A percentile compares a stretch with the other conserved stretches of the same genome.
Evolutionary conservation across 2,888 invertebrate genomes (phyloP).

Genomic region (Drosophila neotestacea): DNA sequence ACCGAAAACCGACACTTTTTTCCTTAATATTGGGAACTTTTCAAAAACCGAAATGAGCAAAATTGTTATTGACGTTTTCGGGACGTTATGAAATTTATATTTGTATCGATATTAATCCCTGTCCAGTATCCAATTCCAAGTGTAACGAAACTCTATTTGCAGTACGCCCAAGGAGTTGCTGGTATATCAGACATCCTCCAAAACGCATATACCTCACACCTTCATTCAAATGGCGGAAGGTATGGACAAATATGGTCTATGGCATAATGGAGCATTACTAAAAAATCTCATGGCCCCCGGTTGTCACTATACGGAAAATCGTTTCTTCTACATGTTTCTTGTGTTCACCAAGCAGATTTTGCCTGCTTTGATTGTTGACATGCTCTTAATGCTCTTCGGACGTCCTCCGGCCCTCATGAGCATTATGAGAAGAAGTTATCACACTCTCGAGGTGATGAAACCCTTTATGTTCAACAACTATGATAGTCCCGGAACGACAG

Average conservation of each 20-base stretch:
- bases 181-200: conserved; percentile 67
- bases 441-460: conserved; percentile 65
- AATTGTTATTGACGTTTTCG: too few relatives aligned
- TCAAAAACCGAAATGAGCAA: too few relatives aligned
- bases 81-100: too few relatives aligned
- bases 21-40: too few relatives aligned
- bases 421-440: conserved; percentile 61
- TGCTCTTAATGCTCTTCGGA: conserved; percentile 55
- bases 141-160: background rate
- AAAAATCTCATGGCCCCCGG: conserved; percentile 64
- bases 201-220: conserved; percentile 50
- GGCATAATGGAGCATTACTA: conserved; percentile 57
- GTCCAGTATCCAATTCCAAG: too few relatives aligned
- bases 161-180: conserved; percentile 53
- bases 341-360: conserved; percentile 71
- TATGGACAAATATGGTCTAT: conserved; percentile 53
- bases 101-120: background rate
- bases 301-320: conserved; percentile 60
- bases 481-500: conserved; percentile 62
- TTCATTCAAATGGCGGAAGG: conserved; percentile 55
- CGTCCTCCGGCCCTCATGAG: conserved; percentile 66
- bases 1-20: too few relatives aligned
- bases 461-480: conserved; percentile 77
- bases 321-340: conserved; percentile 57
- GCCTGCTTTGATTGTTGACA: conserved; percentile 69